Conservation (phyloP, 2,113 vertebrate species). For the Mugil cephalus region DNA sequence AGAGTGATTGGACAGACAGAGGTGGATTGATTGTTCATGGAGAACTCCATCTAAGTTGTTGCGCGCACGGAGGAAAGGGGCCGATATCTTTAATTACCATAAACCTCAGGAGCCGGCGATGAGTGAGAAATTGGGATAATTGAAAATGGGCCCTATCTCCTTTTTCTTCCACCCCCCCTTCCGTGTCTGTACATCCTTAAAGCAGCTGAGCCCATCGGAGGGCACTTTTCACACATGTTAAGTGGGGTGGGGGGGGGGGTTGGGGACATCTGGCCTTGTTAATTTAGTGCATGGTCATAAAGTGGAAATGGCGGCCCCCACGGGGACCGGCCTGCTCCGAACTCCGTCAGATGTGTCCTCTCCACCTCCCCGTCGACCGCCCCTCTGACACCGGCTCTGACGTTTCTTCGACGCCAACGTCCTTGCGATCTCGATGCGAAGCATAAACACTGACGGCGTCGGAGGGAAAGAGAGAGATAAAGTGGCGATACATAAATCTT, state of each 20-base stretch:
- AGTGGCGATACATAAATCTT: conserved; percentile 31
- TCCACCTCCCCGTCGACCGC: conserved; percentile 50
- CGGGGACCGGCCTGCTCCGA: conserved; percentile 62
- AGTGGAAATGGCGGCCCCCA: conserved; percentile 77
- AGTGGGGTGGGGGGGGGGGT: conserved; percentile 66
- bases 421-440: conserved; percentile 14
- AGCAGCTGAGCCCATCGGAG: conserved; percentile 80
- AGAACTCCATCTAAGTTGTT: conserved; percentile 68
- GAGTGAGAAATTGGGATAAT: conserved; percentile 82
- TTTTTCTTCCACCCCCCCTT: conserved; percentile 23
- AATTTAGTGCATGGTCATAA: conserved; percentile 83
- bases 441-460: conserved; percentile 37
- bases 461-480: conserved; percentile 23
- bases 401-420: conserved; percentile 21
- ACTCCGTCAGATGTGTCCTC: conserved; percentile 64
- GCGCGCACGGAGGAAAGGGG: conserved; percentile 55
- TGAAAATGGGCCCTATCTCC: conserved; percentile 72
- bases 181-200: conserved; percentile 73
- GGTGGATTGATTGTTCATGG: conserved; percentile 55
- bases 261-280: conserved; percentile 83
- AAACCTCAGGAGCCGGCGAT: conserved; percentile 69
- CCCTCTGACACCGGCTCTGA: conserved; percentile 54
- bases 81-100: conserved; percentile 78
- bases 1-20: conserved; percentile 36
- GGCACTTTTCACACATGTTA: conserved; percentile 81